Base-by-base conservation (phyloP, 2,888 invertebrate species). In the Zygaena filipendulae region DNA sequence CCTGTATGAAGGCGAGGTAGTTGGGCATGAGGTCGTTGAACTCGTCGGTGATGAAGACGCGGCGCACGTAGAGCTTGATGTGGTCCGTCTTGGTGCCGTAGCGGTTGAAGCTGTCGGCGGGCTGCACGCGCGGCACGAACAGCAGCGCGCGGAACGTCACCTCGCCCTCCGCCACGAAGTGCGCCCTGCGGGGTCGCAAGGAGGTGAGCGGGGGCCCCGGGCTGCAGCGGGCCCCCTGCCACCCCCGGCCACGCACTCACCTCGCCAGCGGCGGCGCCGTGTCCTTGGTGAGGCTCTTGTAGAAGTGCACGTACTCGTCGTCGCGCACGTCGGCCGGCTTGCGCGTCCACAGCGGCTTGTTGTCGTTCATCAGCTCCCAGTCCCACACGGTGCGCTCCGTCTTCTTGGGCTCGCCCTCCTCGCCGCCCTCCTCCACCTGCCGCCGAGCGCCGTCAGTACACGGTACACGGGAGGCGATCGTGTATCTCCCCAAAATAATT, bases 11-110 rank as follows among this genome's bases (percentile, higher is more conserved):
- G 44, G 87, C 89, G 47, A 99, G 83, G 69, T 97, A 99, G 66
- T 92, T 96, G 42, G 99, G 98, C 91, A 99, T 94, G 90, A 99
- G 95, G 61, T 99, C 98, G 64, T 95, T 95, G 83, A 99, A 98
- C 81, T 99, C 96, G 68, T 99, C 98, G 5, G 98, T 98, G 74
- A 99, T 99, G 81, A 99, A 99, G 9, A 99, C 99, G 36, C 99
- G 86, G 35, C 98, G 86, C 30, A 99, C 99, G 71, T 95, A 99
- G 37, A 99, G 83, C 82, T 97, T 97, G 55, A 97, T 97, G 70
- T 94, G 90, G 66, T 97, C 97, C 3, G 90, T 88, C 59, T 92
- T 92, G 42, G 95, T 92, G 47, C 97, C 98, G 64, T 98, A 98
- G 59, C 88, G 88, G 74, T 95, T 95, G 84, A 99, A 98, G 49